phyloP scores from a whole-genome alignment of 2,888 invertebrate species.

The Tinea pellionella region DNA sequence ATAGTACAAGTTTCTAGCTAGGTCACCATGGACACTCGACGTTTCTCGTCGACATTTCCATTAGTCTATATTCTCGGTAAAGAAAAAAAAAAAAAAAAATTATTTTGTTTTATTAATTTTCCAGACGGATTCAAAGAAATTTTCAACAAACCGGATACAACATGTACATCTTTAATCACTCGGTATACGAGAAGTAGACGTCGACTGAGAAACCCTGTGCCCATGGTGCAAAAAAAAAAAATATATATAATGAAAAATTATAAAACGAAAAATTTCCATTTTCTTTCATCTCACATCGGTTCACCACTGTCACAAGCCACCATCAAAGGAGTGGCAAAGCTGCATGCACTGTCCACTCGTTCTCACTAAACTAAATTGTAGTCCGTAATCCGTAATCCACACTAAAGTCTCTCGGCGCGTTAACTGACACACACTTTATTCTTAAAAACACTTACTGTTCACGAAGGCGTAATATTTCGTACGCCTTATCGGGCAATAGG shows the following conservation, averaged over 20 bases:
- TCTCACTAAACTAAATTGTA: not conserved
- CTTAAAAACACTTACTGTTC: too few species aligned
- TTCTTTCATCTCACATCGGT: not conserved
- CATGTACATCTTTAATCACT: too few species aligned
- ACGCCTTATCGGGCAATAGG: too few species aligned
- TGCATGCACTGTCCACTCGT: not conserved
- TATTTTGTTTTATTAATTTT: too few species aligned
- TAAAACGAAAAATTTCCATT: not conserved
- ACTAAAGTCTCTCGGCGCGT: not conserved
- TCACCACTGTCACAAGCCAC: conserved; percentile 5
- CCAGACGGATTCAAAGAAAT: too few species aligned
- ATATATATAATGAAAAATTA: not conserved
- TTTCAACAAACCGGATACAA: too few species aligned
- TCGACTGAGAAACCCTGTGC: not conserved
- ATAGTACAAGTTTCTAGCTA: not conserved
- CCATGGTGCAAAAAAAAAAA: not conserved
- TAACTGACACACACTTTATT: not conserved
- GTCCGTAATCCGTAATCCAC: too few species aligned
- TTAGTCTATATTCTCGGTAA: too few species aligned
- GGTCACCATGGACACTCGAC: not conserved
- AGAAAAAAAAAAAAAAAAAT: too few species aligned
- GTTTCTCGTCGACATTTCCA: not conserved
- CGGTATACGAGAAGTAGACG: too few species aligned
- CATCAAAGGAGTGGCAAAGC: not conserved
- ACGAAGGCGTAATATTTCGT: too few species aligned